A percentile compares a stretch with the other conserved stretches of the same genome.
Conservation (phyloP, 2,888 invertebrate genomes). For the Dryobota labecula region DNA sequence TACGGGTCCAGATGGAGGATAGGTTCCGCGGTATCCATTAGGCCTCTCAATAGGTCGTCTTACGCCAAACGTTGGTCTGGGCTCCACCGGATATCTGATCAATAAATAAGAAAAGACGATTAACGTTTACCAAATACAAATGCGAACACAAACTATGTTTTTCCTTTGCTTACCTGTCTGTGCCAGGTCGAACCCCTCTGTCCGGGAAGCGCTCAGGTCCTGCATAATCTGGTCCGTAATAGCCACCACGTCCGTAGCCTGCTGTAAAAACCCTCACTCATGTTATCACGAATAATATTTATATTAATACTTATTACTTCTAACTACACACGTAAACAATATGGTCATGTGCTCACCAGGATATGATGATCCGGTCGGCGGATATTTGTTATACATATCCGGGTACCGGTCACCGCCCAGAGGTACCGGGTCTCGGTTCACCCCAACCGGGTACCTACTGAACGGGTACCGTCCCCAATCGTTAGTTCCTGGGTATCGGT, state of each 20-base stretch:
- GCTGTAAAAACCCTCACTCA: slow-evolving; percentile 62
- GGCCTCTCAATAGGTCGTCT: slow-evolving; percentile 84
- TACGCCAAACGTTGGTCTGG: slow-evolving; percentile 82
- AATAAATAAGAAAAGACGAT: neutral
- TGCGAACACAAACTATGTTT: neutral
- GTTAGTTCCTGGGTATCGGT: slow-evolving; percentile 80
- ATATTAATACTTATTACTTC: neutral
- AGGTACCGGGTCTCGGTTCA: slow-evolving; percentile 88
- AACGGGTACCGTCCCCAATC: slow-evolving; percentile 87
- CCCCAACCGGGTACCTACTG: slow-evolving; percentile 86
- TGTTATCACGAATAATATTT: slow-evolving; percentile 43
- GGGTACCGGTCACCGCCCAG: slow-evolving; percentile 88
- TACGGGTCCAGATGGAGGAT: slow-evolving; percentile 83
- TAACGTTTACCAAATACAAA: neutral
- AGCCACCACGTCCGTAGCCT: slow-evolving; percentile 86
- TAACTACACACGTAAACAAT: slow-evolving; percentile 49
- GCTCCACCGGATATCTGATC: slow-evolving; percentile 83
- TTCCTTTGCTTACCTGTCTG: slow-evolving; percentile 79
- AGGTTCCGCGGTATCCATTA: slow-evolving; percentile 89
- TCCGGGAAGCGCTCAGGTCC: slow-evolving; percentile 85
- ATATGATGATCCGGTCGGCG: slow-evolving; percentile 89
- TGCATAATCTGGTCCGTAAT: slow-evolving; percentile 82
- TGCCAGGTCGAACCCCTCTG: slow-evolving; percentile 86
- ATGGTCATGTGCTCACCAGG: slow-evolving; percentile 83
- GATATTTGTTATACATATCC: slow-evolving; percentile 90